Evolutionary conservation across 2,888 invertebrate species (phyloP), one percentile per base, ranked within the genome.

Genomic region (Drosophila putrida): DNA sequence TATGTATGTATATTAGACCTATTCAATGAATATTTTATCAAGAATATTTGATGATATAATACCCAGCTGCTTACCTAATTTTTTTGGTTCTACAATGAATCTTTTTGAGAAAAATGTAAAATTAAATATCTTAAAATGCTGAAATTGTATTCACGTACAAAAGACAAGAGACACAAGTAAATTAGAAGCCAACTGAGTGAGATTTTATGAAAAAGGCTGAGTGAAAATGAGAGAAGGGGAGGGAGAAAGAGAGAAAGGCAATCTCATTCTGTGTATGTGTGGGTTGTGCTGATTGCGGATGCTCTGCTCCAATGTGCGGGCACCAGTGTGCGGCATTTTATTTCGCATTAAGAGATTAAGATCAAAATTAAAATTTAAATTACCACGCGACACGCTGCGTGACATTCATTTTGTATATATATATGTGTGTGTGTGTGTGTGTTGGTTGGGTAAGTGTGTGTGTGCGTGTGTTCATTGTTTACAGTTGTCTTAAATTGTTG

Each of bases 291-390:
- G 70, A 72, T 72, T 72, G 75, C 71, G 75, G 57, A 66, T 79
- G 74, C 69, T 73, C 44, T 53, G 74, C 64, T 55, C 43, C 35
- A 54, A 53, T 31, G 60, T 36, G 51, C 47, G 89, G 88, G 77
- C 90, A 90, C 90, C 91, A 90, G 90, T 90, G 90, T 88, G 88
- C 89, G 89, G 90, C 91, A 91, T 91, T 91, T 91, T 90, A 91
- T 91, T 91, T 91, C 90, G 91, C 91, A 91, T 91, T 91, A 91
- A 91, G 91, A 91, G 91, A 91, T 91, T 91, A 91, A 91, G 90
- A 91, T 91, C 91, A 91, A 91, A 91, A 91, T 91, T 91, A 91
- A 91, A 91, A 91, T 91, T 91, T 91, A 91, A 91, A 91, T 91
- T 91, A 91, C 84, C 87, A 67, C 66, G 87, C 84, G 77, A 80